A percentile compares a stretch with the other conserved stretches of the same genome.
Conservation (phyloP, 1,140 invertebrate genomes). For the Cepaea nemoralis region DNA sequence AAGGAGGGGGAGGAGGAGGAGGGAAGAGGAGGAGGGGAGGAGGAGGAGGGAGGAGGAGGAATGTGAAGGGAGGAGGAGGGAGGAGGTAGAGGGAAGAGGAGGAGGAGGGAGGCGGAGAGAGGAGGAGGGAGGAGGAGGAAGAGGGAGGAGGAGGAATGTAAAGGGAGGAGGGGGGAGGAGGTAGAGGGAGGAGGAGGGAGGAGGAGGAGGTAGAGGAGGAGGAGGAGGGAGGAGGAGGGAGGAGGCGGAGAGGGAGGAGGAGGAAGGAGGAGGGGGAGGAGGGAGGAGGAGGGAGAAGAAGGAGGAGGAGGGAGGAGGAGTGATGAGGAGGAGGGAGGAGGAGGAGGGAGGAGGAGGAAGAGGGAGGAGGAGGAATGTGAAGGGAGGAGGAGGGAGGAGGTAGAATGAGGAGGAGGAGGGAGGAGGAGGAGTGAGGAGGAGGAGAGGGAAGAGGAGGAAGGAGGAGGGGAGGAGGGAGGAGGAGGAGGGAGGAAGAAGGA, state of each 20-base stretch:
- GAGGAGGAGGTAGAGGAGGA: too few species aligned
- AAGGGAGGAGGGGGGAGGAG: too few species aligned
- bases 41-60: constrained; percentile 15
- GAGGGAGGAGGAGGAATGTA: neutral
- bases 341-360: constrained; percentile 17
- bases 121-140: too few species aligned
- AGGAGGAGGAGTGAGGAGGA: constrained; percentile 14
- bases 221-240: too few species aligned
- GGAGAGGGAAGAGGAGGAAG: neutral
- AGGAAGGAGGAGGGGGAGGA: constrained; percentile 21
- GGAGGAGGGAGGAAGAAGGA: neutral
- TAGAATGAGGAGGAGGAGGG: constrained; percentile 26
- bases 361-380: constrained; percentile 3
- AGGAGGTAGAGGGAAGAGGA: too few species aligned
- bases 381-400: constrained; percentile 17
- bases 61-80: too few species aligned
- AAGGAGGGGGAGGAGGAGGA: neutral
- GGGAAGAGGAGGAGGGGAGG: neutral
- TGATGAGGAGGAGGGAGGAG: constrained; percentile 9
- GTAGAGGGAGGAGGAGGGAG: too few species aligned
- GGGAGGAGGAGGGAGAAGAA: constrained; percentile 21
- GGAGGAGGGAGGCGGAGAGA: too few species aligned
- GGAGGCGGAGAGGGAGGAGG: too few species aligned
- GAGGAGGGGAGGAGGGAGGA: neutral
- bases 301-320: neutral